A percentile compares a stretch with the other conserved stretches of the same genome.
These are phyloP conservation scores for Epinotia brunnichana DNA, from an alignment of 2,888 invertebrate genomes.

Conservation along the genomic window DNA sequence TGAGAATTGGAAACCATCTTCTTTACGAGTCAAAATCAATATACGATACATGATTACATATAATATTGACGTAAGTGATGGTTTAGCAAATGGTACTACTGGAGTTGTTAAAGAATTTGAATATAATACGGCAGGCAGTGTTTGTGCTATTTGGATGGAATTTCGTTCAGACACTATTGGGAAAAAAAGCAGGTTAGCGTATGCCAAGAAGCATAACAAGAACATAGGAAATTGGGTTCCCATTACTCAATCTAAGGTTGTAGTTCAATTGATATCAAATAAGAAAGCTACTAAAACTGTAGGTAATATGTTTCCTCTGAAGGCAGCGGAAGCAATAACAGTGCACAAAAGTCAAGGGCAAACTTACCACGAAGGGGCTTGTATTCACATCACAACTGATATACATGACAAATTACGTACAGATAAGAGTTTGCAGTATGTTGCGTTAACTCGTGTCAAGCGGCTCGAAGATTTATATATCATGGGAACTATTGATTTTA, in stretches of 20 bases:
- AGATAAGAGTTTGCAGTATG: constrained; percentile 11
- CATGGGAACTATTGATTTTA: not conserved
- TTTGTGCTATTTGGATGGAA: not conserved
- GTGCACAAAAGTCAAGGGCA: constrained; percentile 7
- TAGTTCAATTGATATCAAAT: not conserved
- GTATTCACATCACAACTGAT: not conserved
- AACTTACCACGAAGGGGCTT: constrained; percentile 1
- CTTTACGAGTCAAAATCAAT: not conserved
- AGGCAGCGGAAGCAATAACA: constrained; percentile 4
- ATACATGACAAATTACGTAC: not conserved
- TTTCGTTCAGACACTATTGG: not conserved
- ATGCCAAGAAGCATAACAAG: not conserved
- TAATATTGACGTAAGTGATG: not conserved
- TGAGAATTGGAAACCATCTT: not conserved
- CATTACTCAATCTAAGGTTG: not conserved
- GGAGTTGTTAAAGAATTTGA: not conserved
- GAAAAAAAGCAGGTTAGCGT: not conserved
- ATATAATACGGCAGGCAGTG: not conserved
- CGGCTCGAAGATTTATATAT: constrained; percentile 1
- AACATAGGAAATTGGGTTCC: not conserved
- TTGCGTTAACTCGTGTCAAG: constrained; percentile 3
- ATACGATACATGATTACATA: constrained; percentile 6
- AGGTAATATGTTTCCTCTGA: not conserved
- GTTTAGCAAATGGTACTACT: not conserved
- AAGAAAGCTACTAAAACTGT: not conserved